phyloP scores from a whole-genome alignment of 2,113 vertebrate species.

The Phalacrocorax aristotelis region DNA sequence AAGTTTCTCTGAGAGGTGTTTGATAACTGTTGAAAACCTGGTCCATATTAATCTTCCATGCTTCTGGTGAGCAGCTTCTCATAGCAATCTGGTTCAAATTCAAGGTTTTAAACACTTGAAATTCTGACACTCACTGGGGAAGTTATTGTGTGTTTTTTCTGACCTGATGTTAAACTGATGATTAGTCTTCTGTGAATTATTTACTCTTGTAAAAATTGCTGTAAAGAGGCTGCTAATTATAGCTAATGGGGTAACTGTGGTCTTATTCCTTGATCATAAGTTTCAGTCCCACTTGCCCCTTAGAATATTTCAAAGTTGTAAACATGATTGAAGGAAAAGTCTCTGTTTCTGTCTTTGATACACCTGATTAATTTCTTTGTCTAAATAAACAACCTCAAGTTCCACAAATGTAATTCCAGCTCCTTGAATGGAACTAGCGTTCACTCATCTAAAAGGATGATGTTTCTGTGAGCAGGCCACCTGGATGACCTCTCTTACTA shows the following conservation, averaged over 20 bases:
- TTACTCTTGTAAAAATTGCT: not conserved
- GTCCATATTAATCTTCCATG: not conserved
- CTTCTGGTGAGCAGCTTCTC: not conserved
- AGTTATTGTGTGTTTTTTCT: not conserved
- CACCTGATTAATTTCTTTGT: not conserved
- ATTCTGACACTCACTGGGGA: not conserved
- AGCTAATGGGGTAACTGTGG: not conserved
- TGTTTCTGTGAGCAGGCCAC: not conserved
- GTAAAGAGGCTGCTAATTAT: not conserved
- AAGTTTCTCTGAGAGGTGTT: not conserved
- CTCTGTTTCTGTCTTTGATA: not conserved
- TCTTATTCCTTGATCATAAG: not conserved
- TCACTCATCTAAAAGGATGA: not conserved
- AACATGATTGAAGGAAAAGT: not conserved
- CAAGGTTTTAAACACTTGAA: not conserved
- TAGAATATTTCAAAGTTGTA: not conserved
- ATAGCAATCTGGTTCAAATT: not conserved
- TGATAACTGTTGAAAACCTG: not conserved
- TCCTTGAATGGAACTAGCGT: not conserved
- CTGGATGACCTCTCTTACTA: not conserved
- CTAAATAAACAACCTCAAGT: not conserved
- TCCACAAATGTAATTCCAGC: not conserved
- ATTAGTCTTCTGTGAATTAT: not conserved
- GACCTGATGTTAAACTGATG: not conserved
- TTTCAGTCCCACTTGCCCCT: rapidly evolving